These are phyloP conservation scores for Chaenogobius annularis DNA, from an alignment of 2,113 vertebrate genomes.

Conservation along the genomic window DNA sequence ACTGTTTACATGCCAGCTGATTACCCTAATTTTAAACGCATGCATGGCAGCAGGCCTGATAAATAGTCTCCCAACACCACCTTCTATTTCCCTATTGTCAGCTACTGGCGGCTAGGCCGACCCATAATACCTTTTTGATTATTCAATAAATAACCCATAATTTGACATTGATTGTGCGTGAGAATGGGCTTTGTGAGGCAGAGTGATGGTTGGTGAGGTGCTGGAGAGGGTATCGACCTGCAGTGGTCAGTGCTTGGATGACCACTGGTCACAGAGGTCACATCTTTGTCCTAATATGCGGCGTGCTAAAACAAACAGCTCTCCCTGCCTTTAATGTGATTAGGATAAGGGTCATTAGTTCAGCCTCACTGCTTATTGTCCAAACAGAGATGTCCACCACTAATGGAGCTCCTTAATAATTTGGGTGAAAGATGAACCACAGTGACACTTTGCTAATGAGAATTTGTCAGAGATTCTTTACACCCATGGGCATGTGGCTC, in stretches of 20 bases:
- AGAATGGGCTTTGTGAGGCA: conserved; percentile 68
- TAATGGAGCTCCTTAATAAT: conserved; percentile 74
- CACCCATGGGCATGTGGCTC: conserved; percentile 1
- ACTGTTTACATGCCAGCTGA: conserved; percentile 89
- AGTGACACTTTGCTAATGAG: conserved; percentile 5
- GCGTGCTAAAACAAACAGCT: conserved; percentile 31
- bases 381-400: conserved; percentile 68
- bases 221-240: conserved; percentile 73
- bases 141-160: conserved; percentile 89
- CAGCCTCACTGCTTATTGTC: conserved; percentile 70
- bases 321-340: conserved; percentile 69
- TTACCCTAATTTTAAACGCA: conserved; percentile 89
- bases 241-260: conserved; percentile 75
- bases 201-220: conserved; percentile 41
- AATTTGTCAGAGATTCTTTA: background rate
- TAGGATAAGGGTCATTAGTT: conserved; percentile 75
- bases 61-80: conserved; percentile 65
- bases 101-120: conserved; percentile 58
- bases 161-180: conserved; percentile 84
- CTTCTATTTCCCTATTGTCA: conserved; percentile 64
- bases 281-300: conserved; percentile 35
- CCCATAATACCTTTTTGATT: conserved; percentile 83
- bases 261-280: conserved; percentile 75
- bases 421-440: conserved; percentile 40
- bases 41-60: conserved; percentile 76